Conservation (phyloP, 2,888 invertebrate species). For the Lottia scabra region DNA sequence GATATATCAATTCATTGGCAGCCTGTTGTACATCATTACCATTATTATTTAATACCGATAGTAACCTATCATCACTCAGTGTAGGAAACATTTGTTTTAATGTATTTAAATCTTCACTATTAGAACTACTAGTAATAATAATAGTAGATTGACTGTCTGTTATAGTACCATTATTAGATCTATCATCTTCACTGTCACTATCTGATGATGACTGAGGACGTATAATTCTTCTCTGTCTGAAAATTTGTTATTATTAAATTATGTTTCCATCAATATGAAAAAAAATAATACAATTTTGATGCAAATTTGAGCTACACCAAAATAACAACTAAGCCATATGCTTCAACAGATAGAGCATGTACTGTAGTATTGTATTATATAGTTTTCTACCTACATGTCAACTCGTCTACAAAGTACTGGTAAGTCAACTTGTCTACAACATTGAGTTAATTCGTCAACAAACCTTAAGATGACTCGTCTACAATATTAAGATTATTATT, state of each 20-base stretch:
- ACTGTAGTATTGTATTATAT: too few species aligned
- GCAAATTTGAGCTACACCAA: too few species aligned
- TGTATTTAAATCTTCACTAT: not conserved
- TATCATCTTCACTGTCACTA: not conserved
- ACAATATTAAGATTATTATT: too few species aligned
- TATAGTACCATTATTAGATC: not conserved
- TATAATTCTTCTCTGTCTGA: constrained; percentile 1
- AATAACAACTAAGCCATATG: too few species aligned
- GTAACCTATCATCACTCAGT: not conserved
- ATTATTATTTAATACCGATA: not conserved
- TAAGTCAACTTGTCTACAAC: too few species aligned
- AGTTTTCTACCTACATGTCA: too few species aligned
- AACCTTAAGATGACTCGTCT: too few species aligned
- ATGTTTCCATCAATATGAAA: too few species aligned
- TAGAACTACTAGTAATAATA: not conserved
- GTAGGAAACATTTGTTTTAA: constrained; percentile 1
- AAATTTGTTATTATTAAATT: not conserved
- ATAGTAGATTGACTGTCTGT: not conserved
- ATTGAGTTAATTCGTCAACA: too few species aligned
- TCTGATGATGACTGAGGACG: not conserved
- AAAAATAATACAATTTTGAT: too few species aligned
- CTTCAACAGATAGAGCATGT: too few species aligned
- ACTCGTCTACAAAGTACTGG: too few species aligned
- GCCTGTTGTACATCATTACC: not conserved
- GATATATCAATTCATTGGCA: not conserved